These are phyloP conservation scores for Ophion obscuratus DNA, from an alignment of 2,888 invertebrate species.

Conservation along the genomic window DNA sequence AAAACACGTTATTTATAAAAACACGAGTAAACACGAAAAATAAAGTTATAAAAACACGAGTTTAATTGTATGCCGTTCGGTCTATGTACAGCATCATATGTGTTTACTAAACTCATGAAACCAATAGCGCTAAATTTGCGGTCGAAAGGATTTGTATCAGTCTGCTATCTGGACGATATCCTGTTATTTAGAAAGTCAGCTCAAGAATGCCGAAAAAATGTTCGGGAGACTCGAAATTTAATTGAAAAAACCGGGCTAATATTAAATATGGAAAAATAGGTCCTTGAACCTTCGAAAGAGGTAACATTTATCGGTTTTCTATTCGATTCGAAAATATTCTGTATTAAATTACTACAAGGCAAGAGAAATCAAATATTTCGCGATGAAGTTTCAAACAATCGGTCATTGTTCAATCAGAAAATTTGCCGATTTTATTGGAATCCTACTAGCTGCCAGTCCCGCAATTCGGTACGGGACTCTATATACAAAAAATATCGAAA, in stretches of 20 bases:
- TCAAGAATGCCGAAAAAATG: slow-evolving; percentile 8
- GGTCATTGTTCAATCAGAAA: slow-evolving; percentile 16
- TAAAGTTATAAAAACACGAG: too few relatives aligned
- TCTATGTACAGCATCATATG: slow-evolving; percentile 9
- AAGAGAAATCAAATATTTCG: slow-evolving; percentile 8
- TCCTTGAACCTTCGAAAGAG: slow-evolving; percentile 4
- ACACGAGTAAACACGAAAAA: too few relatives aligned
- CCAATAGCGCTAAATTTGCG: slow-evolving; percentile 13
- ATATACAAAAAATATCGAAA: slow-evolving; percentile 31
- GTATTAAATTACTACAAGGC: not conserved
- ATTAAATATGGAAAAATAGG: not conserved
- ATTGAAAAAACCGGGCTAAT: not conserved
- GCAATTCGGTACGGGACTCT: slow-evolving; percentile 33
- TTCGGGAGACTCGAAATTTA: not conserved
- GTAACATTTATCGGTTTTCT: not conserved
- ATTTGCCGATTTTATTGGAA: slow-evolving; percentile 32
- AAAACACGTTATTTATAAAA: slow-evolving; percentile 18
- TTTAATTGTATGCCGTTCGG: slow-evolving; percentile 26
- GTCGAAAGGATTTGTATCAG: slow-evolving; percentile 7
- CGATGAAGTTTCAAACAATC: not conserved
- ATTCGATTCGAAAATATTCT: not conserved
- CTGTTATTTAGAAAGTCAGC: not conserved
- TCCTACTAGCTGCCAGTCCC: slow-evolving; percentile 23
- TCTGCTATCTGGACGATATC: slow-evolving; percentile 7
- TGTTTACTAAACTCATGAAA: slow-evolving; percentile 26